A percentile compares a stretch with the other conserved stretches of the same genome.
phyloP scores from a whole-genome alignment of 64 coral and sea anemone species.

The Montipora foliosa region DNA sequence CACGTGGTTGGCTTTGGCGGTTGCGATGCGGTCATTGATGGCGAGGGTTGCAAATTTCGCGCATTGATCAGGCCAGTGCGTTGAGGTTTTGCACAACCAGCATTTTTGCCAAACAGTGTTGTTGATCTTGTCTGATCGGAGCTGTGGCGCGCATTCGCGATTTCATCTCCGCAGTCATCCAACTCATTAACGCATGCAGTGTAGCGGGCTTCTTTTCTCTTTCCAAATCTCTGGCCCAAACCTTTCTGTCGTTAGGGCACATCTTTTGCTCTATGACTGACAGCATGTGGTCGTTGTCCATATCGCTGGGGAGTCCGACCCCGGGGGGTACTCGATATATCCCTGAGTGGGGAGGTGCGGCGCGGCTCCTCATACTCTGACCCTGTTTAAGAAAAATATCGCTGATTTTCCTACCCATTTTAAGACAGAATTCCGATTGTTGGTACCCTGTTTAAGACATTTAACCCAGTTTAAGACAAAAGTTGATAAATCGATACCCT shows the following conservation, averaged over 20 bases:
- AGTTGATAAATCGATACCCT: no score
- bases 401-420: no score
- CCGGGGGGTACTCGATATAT: no score
- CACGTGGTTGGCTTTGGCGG: constrained; percentile 57
- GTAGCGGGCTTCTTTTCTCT: constrained; percentile 43
- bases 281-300: constrained; percentile 45
- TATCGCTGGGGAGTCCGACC: constrained; percentile 29
- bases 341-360: no score
- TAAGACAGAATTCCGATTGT: no score
- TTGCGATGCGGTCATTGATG: constrained; percentile 41
- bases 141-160: no score
- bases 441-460: no score
- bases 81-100: constrained; percentile 32
- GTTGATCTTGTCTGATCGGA: no score
- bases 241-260: constrained; percentile 39
- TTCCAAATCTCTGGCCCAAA: constrained; percentile 56
- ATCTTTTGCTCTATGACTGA: constrained; percentile 31
- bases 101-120: no score
- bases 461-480: no score
- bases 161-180: constrained; percentile 1
- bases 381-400: no score
- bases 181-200: constrained; percentile 12
- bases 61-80: constrained; percentile 52
- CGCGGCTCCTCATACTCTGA: no score
- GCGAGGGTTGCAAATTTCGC: constrained; percentile 33